Evolutionary conservation across 2,113 vertebrate genomes (phyloP).

Genomic region (Orcinus orca): DNA sequence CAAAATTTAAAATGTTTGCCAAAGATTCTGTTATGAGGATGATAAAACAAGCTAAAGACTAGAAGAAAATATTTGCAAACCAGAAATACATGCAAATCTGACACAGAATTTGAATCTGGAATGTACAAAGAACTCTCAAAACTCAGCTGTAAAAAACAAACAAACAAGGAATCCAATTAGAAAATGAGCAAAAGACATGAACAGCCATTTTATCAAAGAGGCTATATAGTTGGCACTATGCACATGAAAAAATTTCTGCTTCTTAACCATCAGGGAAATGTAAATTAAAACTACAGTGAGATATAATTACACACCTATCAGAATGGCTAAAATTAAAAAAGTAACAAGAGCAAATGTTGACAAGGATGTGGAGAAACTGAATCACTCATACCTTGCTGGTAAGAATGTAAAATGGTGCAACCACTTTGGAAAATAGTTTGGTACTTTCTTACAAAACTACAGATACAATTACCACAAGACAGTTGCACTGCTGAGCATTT

Average conservation of each 20-base stretch:
- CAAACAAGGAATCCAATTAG: not conserved
- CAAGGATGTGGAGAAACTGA: not conserved
- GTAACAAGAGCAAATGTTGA: not conserved
- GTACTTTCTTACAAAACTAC: not conserved
- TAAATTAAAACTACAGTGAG: not conserved
- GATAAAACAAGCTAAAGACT: not conserved
- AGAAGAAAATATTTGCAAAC: conserved; percentile 13
- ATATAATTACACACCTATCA: not conserved
- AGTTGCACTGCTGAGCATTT: not conserved
- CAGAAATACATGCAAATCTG: not conserved
- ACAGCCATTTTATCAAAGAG: not conserved
- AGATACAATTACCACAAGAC: not conserved
- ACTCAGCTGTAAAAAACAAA: not conserved
- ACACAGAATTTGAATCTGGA: not conserved
- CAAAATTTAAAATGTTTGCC: not conserved
- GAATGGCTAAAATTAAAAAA: not conserved
- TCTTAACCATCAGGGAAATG: not conserved
- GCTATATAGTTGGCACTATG: not conserved
- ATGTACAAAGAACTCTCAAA: not conserved
- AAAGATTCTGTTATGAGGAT: not conserved
- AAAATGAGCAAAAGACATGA: not conserved
- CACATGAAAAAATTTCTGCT: not conserved
- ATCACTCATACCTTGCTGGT: not conserved
- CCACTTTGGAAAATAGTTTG: not conserved
- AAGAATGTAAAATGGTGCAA: not conserved